phyloP scores from a whole-genome alignment of 1,140 invertebrate species.

The Archivesica marissinica region DNA sequence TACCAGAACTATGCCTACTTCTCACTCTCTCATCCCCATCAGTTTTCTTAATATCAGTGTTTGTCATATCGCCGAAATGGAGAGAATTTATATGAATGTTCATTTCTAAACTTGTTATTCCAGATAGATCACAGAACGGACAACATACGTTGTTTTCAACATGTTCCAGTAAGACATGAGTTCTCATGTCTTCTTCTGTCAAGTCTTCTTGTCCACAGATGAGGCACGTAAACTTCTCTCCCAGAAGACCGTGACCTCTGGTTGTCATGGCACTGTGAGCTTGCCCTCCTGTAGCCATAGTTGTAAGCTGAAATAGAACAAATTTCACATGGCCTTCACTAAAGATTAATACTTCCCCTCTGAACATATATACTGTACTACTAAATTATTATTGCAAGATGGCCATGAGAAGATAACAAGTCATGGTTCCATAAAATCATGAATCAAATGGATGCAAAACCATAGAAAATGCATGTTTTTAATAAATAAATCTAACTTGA shows the following conservation, averaged over 20 bases:
- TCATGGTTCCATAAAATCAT: no score
- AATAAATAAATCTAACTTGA: no score
- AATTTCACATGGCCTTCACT: not conserved
- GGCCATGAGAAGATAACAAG: no score
- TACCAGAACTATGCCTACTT: not conserved
- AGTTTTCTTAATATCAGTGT: constrained; percentile 13
- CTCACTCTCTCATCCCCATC: constrained; percentile 25
- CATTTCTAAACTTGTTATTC: constrained; percentile 89
- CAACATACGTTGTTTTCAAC: constrained; percentile 90
- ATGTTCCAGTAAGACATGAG: constrained; percentile 90
- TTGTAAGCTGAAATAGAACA: not conserved
- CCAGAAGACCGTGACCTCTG: constrained; percentile 36
- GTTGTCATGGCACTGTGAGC: not conserved
- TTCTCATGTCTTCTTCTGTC: constrained; percentile 91
- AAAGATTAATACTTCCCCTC: no score
- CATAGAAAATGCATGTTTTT: no score
- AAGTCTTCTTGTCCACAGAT: constrained; percentile 92
- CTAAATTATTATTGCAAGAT: no score
- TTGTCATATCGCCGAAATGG: constrained; percentile 88
- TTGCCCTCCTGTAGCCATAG: not conserved
- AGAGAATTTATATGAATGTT: constrained; percentile 91
- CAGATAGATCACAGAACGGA: constrained; percentile 91
- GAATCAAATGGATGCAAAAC: no score
- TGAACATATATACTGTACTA: not conserved
- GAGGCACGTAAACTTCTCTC: constrained; percentile 86